phyloP scores from a whole-genome alignment of 2,113 vertebrate genomes.

The Neolamprologus caudopunctatus region DNA sequence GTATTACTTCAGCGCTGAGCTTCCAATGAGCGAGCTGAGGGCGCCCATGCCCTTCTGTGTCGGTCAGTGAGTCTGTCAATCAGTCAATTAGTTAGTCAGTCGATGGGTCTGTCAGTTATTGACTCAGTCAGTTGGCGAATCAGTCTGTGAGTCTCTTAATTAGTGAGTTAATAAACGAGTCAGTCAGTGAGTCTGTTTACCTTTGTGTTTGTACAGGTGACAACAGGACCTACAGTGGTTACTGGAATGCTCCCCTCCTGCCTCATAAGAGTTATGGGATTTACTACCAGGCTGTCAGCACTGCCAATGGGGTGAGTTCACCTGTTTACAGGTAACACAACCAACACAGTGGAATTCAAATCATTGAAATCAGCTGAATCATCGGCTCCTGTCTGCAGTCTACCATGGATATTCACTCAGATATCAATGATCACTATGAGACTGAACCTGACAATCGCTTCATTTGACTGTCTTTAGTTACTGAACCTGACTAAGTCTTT shows the following conservation, averaged over 20 bases:
- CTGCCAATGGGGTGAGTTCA: slow-evolving; percentile 91
- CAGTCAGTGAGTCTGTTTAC: neutral
- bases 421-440: neutral
- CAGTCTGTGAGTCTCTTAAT: neutral
- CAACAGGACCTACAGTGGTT: slow-evolving; percentile 90
- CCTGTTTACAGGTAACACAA: neutral
- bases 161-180: neutral
- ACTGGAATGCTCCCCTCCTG: slow-evolving; percentile 92
- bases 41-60: slow-evolving; percentile 79
- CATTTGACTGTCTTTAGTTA: neutral
- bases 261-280: slow-evolving; percentile 97
- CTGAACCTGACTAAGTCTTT: neutral
- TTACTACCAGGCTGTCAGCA: slow-evolving; percentile 96
- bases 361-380: neutral
- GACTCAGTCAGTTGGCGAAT: neutral
- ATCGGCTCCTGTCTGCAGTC: neutral
- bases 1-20: slow-evolving; percentile 93
- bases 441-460: neutral
- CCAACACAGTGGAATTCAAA: neutral
- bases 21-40: slow-evolving; percentile 78
- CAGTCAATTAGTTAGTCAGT: neutral
- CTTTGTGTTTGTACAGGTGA: slow-evolving; percentile 65
- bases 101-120: neutral
- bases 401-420: neutral
- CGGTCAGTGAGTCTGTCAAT: slow-evolving; percentile 43